Evolutionary conservation across 2,797 vertebrate species (phyloP).

Genomic region (Rhabdomys pumilio): DNA sequence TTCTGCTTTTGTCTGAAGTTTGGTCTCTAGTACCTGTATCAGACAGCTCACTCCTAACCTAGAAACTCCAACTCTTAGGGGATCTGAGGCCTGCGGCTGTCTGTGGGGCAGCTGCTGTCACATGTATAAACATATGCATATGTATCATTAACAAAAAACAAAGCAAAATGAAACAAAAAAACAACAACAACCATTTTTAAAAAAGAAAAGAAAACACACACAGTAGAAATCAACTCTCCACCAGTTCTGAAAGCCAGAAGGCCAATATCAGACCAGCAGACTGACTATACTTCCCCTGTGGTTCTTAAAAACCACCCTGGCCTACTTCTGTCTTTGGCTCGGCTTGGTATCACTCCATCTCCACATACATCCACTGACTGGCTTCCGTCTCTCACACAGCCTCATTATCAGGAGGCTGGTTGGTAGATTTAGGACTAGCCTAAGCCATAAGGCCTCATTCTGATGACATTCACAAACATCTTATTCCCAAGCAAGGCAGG

Average conservation of each 20-base stretch:
- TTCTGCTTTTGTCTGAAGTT: not conserved
- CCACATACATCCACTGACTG: accelerated
- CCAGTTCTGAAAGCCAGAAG: not conserved
- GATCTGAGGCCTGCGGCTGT: not conserved
- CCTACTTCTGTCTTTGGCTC: not conserved
- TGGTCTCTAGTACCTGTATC: not conserved
- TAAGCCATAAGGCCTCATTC: not conserved
- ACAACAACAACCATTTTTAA: no score
- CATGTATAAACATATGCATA: no score
- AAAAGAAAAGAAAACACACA: no score
- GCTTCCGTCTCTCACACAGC: not conserved
- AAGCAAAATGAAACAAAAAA: not conserved
- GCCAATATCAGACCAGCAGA: not conserved
- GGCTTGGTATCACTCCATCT: accelerated
- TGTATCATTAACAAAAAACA: not conserved
- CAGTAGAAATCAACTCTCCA: not conserved
- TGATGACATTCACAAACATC: not conserved
- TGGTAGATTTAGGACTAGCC: not conserved
- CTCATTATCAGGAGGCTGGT: not conserved
- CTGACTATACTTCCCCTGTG: no score
- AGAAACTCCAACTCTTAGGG: not conserved
- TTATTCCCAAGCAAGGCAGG: not conserved
- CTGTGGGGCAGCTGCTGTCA: not conserved
- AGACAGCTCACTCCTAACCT: not conserved
- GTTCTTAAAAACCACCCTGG: not conserved